Percentiles rank a stretch among this genome's conserved stretches.
phyloP scores from a whole-genome alignment of 2,888 invertebrate genomes.

The Imbricaverruca yamaguchii region DNA sequence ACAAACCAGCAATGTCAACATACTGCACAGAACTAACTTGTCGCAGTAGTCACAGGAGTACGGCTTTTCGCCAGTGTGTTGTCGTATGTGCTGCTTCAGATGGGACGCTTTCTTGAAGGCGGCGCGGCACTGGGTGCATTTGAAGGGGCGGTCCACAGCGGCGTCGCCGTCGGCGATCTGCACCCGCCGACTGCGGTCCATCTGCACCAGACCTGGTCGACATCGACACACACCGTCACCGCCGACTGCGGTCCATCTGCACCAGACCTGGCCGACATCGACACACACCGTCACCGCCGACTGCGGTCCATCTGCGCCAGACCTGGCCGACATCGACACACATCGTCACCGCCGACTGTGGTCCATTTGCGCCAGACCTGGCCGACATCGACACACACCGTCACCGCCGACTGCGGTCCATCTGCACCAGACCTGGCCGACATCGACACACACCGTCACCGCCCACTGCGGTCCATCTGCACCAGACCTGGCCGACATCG shows the following conservation, averaged over 20 bases:
- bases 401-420: not conserved
- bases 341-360: not conserved
- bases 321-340: not conserved
- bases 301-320: not conserved
- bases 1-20: too few species aligned
- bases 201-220: not conserved
- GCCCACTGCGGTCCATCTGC: not conserved
- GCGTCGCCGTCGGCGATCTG: conserved; percentile 12
- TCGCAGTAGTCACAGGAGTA: conserved; percentile 43
- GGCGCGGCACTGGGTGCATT: conserved; percentile 43
- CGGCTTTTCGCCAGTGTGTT: conserved; percentile 47
- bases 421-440: not conserved
- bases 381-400: not conserved
- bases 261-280: not conserved
- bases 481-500: not conserved
- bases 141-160: conserved; percentile 38
- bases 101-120: conserved; percentile 47
- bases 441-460: not conserved
- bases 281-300: not conserved
- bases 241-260: not conserved
- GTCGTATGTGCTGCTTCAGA: conserved; percentile 48
- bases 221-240: not conserved
- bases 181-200: not conserved
- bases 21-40: conserved; percentile 14
- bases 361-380: conserved; percentile 1